phyloP scores from a whole-genome alignment of 1,140 invertebrate species.

The Zaprionus nigranus region DNA sequence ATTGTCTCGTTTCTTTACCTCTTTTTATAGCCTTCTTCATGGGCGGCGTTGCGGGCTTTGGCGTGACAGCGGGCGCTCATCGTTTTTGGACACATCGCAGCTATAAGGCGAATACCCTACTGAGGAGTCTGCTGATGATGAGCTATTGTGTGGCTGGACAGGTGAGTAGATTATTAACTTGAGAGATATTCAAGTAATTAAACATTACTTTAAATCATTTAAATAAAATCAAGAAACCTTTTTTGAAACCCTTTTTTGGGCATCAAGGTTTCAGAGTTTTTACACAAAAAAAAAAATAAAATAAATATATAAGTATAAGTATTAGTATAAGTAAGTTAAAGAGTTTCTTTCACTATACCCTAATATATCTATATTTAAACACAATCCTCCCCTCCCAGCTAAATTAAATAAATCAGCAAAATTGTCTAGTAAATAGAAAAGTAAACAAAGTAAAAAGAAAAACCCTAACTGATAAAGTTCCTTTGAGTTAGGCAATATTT shows the following conservation, averaged over 20 bases:
- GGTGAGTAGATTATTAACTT: conserved; percentile 64
- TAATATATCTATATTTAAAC: neutral
- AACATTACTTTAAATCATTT: no score
- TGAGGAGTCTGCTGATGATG: conserved; percentile 89
- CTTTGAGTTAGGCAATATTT: neutral
- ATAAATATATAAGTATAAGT: no score
- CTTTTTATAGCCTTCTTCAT: conserved; percentile 85
- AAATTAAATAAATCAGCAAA: neutral
- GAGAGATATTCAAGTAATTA: no score
- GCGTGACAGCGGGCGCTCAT: conserved; percentile 93
- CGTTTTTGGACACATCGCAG: conserved; percentile 93
- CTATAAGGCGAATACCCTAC: conserved; percentile 91
- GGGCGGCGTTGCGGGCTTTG: conserved; percentile 87
- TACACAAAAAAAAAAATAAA: no score
- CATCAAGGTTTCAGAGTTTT: no score
- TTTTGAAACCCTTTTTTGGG: neutral
- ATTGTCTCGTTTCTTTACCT: conserved; percentile 19
- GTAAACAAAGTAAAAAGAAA: neutral
- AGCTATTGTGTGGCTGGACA: conserved; percentile 90
- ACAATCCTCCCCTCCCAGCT: neutral
- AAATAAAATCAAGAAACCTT: neutral
- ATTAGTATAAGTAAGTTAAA: no score
- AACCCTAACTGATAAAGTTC: neutral
- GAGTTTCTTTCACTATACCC: no score
- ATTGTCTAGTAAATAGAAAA: neutral